These are phyloP conservation scores for Drosophila nr. fundita DNA, from an alignment of 2,888 invertebrate genomes.

Conservation along the genomic window DNA sequence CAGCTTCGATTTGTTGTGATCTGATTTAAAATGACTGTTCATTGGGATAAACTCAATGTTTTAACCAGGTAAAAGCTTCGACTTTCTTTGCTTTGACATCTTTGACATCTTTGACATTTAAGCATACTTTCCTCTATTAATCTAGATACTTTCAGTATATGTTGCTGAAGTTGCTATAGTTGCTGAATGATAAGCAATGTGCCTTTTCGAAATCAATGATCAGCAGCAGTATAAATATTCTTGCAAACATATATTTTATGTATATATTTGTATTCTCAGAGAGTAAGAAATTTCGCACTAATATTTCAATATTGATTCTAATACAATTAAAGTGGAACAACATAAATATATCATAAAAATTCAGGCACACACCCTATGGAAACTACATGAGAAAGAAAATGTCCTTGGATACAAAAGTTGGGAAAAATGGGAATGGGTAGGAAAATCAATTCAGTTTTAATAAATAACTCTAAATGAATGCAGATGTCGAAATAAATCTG, in stretches of 20 bases:
- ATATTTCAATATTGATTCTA: slow-evolving; percentile 17
- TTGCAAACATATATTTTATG: not conserved
- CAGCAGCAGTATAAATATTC: slow-evolving; percentile 20
- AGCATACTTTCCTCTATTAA: not conserved
- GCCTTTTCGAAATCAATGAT: slow-evolving; percentile 56
- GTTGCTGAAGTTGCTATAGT: no score
- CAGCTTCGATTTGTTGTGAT: not conserved
- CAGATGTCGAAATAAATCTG: not conserved
- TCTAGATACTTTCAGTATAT: slow-evolving; percentile 6
- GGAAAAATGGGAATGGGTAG: no score
- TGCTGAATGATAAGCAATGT: slow-evolving; percentile 38
- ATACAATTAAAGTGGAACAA: slow-evolving; percentile 37
- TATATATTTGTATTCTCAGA: slow-evolving; percentile 2
- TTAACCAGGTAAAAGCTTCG: not conserved
- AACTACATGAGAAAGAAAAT: slow-evolving; percentile 4
- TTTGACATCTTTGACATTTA: slow-evolving; percentile 13
- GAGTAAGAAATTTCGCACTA: slow-evolving; percentile 3
- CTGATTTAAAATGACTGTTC: not conserved
- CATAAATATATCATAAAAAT: slow-evolving; percentile 41
- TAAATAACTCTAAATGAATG: not conserved
- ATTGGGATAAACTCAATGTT: not conserved
- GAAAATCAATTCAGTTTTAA: not conserved
- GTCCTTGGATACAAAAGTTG: no score
- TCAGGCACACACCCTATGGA: slow-evolving; percentile 27
- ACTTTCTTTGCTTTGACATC: no score